A percentile compares a stretch with the other conserved stretches of the same genome.
Conservation (phyloP, 2,113 vertebrate genomes). For the Scytalopus superciliaris region DNA sequence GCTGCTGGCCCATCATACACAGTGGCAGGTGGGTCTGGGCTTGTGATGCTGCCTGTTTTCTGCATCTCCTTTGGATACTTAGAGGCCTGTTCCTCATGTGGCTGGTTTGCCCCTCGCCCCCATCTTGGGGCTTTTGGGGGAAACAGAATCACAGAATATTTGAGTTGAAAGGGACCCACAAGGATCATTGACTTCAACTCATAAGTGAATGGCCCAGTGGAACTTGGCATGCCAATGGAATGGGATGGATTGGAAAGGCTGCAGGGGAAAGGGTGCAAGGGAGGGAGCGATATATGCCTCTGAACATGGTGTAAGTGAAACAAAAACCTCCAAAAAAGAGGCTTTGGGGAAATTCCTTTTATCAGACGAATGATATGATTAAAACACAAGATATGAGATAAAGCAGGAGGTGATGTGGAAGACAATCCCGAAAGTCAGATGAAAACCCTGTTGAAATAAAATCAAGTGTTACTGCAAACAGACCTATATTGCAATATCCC, state of each 20-base stretch:
- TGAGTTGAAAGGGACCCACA: neutral
- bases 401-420: neutral
- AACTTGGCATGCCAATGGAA: fast-evolving
- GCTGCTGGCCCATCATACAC: neutral
- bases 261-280: neutral
- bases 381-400: neutral
- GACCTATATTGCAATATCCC: neutral
- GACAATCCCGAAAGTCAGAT: neutral
- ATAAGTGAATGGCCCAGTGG: neutral
- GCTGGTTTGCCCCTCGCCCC: neutral
- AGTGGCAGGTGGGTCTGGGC: neutral
- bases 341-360: neutral
- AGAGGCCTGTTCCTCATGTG: neutral
- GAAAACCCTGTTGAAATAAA: neutral
- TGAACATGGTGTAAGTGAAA: neutral
- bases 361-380: neutral
- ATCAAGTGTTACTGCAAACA: neutral
- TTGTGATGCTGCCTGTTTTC: neutral
- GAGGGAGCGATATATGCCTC: fast-evolving
- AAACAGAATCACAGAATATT: neutral
- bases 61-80: neutral
- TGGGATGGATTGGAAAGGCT: neutral
- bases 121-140: neutral
- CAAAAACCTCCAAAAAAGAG: neutral
- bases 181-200: neutral